Evolutionary conservation across 2,888 invertebrate genomes (phyloP).

Genomic region (Drosophila greeni): DNA sequence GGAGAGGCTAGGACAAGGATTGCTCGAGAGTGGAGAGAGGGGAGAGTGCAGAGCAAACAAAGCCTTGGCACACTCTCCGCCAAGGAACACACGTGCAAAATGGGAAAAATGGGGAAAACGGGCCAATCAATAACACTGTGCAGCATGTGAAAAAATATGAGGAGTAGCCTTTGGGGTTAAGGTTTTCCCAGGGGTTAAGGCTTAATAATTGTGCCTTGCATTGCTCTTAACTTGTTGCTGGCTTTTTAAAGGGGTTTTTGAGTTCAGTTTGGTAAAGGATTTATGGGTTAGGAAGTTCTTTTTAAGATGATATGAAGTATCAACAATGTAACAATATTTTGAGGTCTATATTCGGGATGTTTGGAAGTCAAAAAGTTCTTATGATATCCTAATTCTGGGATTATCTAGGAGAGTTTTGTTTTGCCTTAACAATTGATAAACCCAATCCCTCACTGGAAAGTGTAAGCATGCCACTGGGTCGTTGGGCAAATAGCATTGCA

Average conservation of each 20-base stretch:
- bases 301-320: background rate
- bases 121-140: slow-evolving; percentile 36
- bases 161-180: slow-evolving; percentile 13
- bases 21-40: slow-evolving; percentile 9
- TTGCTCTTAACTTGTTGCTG: slow-evolving; percentile 13
- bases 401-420: background rate
- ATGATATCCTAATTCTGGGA: background rate
- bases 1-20: slow-evolving; percentile 31
- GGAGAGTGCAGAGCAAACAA: slow-evolving; percentile 2
- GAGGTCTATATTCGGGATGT: too few species aligned
- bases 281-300: too few species aligned
- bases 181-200: slow-evolving; percentile 16
- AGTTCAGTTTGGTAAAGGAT: background rate
- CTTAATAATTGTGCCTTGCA: slow-evolving; percentile 17
- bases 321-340: too few species aligned
- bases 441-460: background rate
- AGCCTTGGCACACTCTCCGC: slow-evolving; percentile 45
- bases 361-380: too few species aligned
- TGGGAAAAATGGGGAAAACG: slow-evolving; percentile 2
- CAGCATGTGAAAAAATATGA: background rate
- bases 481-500: slow-evolving; percentile 3
- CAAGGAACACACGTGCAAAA: slow-evolving; percentile 20
- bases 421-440: background rate
- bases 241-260: background rate
- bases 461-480: slow-evolving; percentile 6